A percentile compares a stretch with the other conserved stretches of the same genome.
Conservation (phyloP, 1,140 invertebrate genomes). For the Drosophila nikananu region DNA sequence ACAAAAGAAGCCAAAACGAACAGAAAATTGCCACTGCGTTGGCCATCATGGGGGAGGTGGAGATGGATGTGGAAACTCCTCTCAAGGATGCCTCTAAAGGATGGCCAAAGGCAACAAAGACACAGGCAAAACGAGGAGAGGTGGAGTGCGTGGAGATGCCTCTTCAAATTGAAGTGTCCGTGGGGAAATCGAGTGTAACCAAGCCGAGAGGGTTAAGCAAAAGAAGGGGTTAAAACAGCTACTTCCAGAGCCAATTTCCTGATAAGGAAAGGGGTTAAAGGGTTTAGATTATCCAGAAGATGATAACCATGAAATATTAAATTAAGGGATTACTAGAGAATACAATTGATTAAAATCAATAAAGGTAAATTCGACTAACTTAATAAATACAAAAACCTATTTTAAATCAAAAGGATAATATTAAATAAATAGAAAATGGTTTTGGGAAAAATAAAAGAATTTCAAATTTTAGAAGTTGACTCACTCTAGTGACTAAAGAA, state of each 20-base stretch:
- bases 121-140: conserved; percentile 1
- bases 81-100: conserved; percentile 36
- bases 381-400: not conserved
- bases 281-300: conserved; percentile 4
- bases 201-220: conserved; percentile 15
- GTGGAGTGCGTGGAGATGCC: not conserved
- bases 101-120: conserved; percentile 47
- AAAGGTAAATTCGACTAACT: not conserved
- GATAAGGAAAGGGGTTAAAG: conserved; percentile 15
- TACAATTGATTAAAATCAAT: not conserved
- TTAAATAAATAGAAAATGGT: not conserved
- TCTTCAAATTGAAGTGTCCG: conserved; percentile 50
- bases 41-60: not conserved
- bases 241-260: conserved; percentile 26
- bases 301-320: no score
- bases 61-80: conserved; percentile 2
- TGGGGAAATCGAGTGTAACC: conserved; percentile 55
- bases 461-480: not conserved
- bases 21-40: conserved; percentile 10
- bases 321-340: not conserved
- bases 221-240: conserved; percentile 4
- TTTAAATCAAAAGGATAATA: not conserved
- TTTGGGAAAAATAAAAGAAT: no score
- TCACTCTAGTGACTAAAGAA: not conserved
- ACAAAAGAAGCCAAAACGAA: conserved; percentile 61